Evolutionary conservation across 2,888 invertebrate species (phyloP).

Genomic region (Metellina segmentata): DNA sequence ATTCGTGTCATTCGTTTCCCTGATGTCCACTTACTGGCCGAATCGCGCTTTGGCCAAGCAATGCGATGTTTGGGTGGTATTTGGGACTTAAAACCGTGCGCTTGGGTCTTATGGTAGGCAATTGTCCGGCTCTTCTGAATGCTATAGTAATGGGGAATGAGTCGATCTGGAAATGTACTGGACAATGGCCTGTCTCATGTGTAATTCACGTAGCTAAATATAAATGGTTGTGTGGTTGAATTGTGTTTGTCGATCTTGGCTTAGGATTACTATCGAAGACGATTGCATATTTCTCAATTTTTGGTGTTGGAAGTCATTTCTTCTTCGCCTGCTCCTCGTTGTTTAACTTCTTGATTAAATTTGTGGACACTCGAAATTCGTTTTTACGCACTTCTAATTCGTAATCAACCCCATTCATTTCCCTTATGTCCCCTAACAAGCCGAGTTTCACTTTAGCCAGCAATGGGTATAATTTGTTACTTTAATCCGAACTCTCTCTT

Average conservation of each 20-base stretch:
- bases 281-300: too few relatives aligned
- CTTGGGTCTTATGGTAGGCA: neutral
- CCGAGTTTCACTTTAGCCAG: neutral
- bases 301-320: too few relatives aligned
- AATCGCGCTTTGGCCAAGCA: neutral
- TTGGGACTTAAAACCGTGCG: neutral
- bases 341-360: too few relatives aligned
- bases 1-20: conserved; percentile 13
- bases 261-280: too few relatives aligned
- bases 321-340: neutral
- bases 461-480: neutral
- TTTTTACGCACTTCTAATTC: neutral
- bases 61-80: neutral
- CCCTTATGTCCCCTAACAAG: neutral
- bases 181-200: neutral
- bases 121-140: neutral
- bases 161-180: neutral
- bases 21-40: conserved; percentile 12
- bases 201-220: neutral
- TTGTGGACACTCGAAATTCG: neutral
- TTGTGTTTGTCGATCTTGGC: too few relatives aligned
- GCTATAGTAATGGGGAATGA: neutral
- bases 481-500: neutral
- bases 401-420: neutral
- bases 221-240: too few relatives aligned